These are phyloP conservation scores for Nyctalus aviator DNA, from an alignment of 2,797 vertebrate species.

Conservation along the genomic window DNA sequence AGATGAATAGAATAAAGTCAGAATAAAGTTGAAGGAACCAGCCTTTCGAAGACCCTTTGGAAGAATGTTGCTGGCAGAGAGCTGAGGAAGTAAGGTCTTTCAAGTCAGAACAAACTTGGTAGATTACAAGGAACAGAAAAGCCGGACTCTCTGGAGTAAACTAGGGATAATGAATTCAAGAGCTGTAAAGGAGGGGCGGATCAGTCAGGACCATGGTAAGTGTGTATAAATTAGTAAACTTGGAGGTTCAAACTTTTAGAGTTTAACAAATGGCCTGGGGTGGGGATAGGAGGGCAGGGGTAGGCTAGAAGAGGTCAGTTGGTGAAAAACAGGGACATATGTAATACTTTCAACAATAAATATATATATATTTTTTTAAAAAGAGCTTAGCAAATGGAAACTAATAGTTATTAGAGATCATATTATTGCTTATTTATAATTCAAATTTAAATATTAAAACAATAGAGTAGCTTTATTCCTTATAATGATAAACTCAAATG, in stretches of 20 bases:
- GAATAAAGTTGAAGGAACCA: slow-evolving; percentile 7
- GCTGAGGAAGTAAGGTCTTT: background rate
- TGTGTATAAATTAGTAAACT: background rate
- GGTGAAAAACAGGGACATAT: no score
- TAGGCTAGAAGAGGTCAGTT: no score
- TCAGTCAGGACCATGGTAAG: background rate
- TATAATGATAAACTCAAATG: background rate
- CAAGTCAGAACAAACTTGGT: background rate
- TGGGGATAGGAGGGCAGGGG: no score
- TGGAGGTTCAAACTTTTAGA: slow-evolving; percentile 13
- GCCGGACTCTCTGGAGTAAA: background rate
- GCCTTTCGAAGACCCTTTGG: background rate
- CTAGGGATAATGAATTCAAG: background rate
- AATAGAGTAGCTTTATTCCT: background rate
- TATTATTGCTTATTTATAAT: background rate
- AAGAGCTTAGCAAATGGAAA: slow-evolving; percentile 14
- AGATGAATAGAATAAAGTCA: slow-evolving; percentile 2
- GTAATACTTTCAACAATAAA: no score
- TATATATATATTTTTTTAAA: background rate
- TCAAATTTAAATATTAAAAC: background rate
- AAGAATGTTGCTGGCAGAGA: background rate
- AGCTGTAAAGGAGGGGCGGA: background rate
- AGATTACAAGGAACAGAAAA: background rate
- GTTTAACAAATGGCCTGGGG: background rate
- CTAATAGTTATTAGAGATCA: background rate